Percentiles rank a stretch among this genome's conserved stretches.
Conservation (phyloP, 2,113 vertebrate species). For the Candoia aspera region DNA sequence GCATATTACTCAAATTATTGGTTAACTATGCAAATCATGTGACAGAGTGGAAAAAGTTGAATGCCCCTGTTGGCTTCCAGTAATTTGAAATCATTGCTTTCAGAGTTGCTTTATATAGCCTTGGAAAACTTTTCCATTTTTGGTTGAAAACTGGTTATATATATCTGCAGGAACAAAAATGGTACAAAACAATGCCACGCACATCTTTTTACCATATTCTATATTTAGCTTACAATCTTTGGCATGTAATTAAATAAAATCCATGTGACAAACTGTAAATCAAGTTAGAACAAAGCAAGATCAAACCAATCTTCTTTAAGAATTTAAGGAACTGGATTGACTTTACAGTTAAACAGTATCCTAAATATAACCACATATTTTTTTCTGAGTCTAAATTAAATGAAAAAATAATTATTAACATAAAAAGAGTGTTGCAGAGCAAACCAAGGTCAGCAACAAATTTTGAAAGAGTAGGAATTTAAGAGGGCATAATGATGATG, state of each 20-base stretch:
- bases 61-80: neutral
- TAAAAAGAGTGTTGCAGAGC: constrained; percentile 43
- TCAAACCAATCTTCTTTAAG: constrained; percentile 2
- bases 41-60: neutral
- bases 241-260: neutral
- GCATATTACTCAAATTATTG: neutral
- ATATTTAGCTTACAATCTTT: neutral
- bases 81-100: neutral
- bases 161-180: neutral
- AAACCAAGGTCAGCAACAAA: constrained; percentile 53
- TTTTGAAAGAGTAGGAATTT: constrained; percentile 23
- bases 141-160: neutral
- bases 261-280: constrained; percentile 19
- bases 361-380: constrained; percentile 26
- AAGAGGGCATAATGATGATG: constrained; percentile 5
- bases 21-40: neutral
- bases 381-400: constrained; percentile 19
- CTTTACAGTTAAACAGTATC: constrained; percentile 17
- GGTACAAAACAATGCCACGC: neutral
- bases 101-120: neutral
- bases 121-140: neutral
- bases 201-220: neutral
- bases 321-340: constrained; percentile 6
- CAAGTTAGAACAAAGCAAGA: neutral
- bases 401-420: constrained; percentile 35